Conservation (phyloP, 1,140 invertebrate genomes). For the Lysiphlebus fabarum region DNA sequence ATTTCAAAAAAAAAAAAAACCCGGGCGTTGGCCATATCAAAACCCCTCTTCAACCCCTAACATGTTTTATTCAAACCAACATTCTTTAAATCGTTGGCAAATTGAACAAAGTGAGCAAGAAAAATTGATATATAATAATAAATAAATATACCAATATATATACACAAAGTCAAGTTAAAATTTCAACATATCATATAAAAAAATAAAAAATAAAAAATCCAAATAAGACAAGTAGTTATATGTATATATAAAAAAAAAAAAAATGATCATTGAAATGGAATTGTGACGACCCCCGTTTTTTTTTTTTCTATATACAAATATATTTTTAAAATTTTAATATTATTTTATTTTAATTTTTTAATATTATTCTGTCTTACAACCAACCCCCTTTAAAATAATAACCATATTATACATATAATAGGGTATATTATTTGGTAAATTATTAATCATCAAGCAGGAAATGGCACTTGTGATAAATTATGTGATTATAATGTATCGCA, state of each 20-base stretch:
- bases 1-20: conserved; percentile 20
- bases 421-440: conserved; percentile 14
- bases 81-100: conserved; percentile 15
- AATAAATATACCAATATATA: too few relatives aligned
- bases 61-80: conserved; percentile 15
- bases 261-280: conserved; percentile 9
- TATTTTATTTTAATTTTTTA: too few relatives aligned
- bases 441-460: conserved; percentile 24
- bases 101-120: conserved; percentile 1
- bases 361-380: too few relatives aligned
- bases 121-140: too few relatives aligned
- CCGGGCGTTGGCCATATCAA: background rate
- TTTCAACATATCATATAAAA: too few relatives aligned
- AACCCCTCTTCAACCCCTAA: conserved; percentile 1
- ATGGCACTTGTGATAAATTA: conserved; percentile 25
- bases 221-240: too few relatives aligned
- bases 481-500: conserved; percentile 23
- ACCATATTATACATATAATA: background rate
- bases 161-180: too few relatives aligned
- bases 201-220: too few relatives aligned
- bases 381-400: too few relatives aligned
- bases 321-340: too few relatives aligned
- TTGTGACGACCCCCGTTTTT: background rate
- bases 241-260: conserved; percentile 1
- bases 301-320: too few relatives aligned